These are phyloP conservation scores for Platycheirus rosarum DNA, from an alignment of 2,888 invertebrate species.

Conservation along the genomic window DNA sequence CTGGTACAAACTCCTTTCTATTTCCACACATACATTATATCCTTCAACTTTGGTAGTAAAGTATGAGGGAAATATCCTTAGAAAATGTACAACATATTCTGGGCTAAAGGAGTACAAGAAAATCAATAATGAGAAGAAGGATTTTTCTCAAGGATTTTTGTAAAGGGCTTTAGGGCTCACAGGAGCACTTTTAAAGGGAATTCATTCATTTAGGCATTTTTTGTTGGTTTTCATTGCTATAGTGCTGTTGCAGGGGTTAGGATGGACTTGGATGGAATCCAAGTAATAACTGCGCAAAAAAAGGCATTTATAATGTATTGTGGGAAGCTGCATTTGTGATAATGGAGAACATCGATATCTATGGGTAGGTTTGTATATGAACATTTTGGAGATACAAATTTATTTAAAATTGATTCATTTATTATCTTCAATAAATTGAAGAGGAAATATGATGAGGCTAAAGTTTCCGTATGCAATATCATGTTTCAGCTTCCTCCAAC, in stretches of 20 bases:
- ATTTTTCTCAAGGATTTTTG: slow-evolving; percentile 23
- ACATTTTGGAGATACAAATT: not conserved
- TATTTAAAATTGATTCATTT: slow-evolving; percentile 28
- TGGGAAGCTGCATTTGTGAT: not conserved
- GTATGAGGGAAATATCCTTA: not conserved
- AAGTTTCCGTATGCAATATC: too few species aligned
- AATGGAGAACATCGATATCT: not conserved
- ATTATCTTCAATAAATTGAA: slow-evolving; percentile 16
- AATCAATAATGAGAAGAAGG: slow-evolving; percentile 19
- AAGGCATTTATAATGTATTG: slow-evolving; percentile 29
- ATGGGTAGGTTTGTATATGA: not conserved
- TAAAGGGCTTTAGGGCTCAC: slow-evolving; percentile 9
- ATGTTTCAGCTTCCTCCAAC: too few species aligned
- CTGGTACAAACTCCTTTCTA: too few species aligned
- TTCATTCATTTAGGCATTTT: slow-evolving; percentile 17
- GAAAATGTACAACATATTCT: not conserved
- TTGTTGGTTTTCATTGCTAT: slow-evolving; percentile 1
- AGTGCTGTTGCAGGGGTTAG: not conserved
- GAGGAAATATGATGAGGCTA: too few species aligned
- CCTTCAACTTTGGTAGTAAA: too few species aligned
- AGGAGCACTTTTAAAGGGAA: not conserved
- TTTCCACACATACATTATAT: too few species aligned
- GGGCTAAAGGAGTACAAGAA: slow-evolving; percentile 5
- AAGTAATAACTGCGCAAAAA: slow-evolving; percentile 37
- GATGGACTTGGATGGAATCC: slow-evolving; percentile 19